Base-by-base conservation (phyloP, 2,113 vertebrate species). In the Rhombomys opimus region DNA sequence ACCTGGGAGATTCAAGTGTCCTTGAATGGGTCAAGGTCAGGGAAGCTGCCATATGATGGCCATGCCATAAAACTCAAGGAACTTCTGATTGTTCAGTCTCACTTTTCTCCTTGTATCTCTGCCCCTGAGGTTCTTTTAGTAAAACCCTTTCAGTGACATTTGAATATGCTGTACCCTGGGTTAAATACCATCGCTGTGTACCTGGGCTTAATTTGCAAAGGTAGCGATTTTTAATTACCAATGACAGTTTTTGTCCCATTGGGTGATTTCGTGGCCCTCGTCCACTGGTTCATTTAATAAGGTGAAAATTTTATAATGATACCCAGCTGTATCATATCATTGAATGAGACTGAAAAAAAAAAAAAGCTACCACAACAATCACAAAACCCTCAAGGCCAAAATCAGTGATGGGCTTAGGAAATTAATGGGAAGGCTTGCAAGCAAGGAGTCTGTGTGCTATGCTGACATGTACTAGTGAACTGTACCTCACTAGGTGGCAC, bases 371-470 rank as follows among this genome's bases (percentile, higher is more conserved):
- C 57, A 61, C 5, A 32, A 8, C 41, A 52, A 13, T 14, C 23
- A 11, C 27, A 20, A 54, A 86, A 23, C 3, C 15, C 27, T 23
- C 38, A 11, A 57, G 61, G 2, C 23, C 3, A 12, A 68, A 80
- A 30, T 57, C 70, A 35, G 15, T 12, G 4, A 12, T 10, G 50
- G n/a, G 38, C 25, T 65, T 32, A 1, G n/a, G 61, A 67, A 65
- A 50, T 91, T 38, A 65, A 15, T 0, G 17, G 5, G 63, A n/a
- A 54, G 35, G 1, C 27, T 57, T 46, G 17, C 38, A 80, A 85
- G 65, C 46, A 41, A 72, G 54, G 5, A n/a, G 11, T 57, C 22
- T 38, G 59, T 65, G 27, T 1, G 7, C 0, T 46, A 3, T 8
- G 1, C 27, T 57, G 18, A n/a, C 54, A 9, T 46, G 46, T 46